Percentiles rank a stretch among this genome's conserved stretches.
phyloP scores from a whole-genome alignment of 2,113 vertebrate genomes.

The Procapra przewalskii region DNA sequence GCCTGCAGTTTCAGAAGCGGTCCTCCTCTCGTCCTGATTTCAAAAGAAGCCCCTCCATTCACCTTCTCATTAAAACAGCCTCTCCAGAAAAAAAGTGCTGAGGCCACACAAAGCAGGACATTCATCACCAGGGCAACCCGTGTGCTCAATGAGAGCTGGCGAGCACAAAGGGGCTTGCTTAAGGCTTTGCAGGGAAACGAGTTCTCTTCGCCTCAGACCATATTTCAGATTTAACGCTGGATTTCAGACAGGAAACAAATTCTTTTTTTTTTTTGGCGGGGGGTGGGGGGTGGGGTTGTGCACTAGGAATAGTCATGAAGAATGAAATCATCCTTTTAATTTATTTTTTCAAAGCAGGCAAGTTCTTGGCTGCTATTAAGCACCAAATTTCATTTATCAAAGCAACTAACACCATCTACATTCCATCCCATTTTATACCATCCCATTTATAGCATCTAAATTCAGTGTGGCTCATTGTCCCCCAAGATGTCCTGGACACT shows the following conservation, averaged over 20 bases:
- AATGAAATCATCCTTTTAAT: slow-evolving; percentile 34
- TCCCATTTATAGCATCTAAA: background rate
- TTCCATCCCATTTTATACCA: background rate
- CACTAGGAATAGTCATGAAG: background rate
- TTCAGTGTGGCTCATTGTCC: background rate
- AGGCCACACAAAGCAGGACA: slow-evolving; percentile 73
- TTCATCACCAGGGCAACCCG: slow-evolving; percentile 61
- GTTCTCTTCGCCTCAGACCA: background rate
- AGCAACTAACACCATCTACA: background rate
- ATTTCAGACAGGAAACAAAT: slow-evolving; percentile 25
- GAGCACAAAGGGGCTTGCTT: slow-evolving; percentile 9
- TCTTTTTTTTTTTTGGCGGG: background rate
- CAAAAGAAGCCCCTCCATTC: slow-evolving; percentile 72
- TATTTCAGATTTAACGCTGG: slow-evolving; percentile 42
- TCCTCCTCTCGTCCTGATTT: slow-evolving; percentile 64
- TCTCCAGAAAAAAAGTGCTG: slow-evolving; percentile 69
- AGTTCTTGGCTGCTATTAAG: background rate
- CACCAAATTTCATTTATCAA: slow-evolving; percentile 3
- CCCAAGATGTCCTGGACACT: background rate
- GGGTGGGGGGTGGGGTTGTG: background rate
- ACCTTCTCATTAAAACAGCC: slow-evolving; percentile 73
- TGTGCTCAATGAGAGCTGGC: background rate
- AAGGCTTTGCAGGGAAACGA: slow-evolving; percentile 25
- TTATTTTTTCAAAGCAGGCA: slow-evolving; percentile 22
- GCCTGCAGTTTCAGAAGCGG: slow-evolving; percentile 60